Conservation (phyloP, 2,113 vertebrate species). For the Carollia perspicillata region DNA sequence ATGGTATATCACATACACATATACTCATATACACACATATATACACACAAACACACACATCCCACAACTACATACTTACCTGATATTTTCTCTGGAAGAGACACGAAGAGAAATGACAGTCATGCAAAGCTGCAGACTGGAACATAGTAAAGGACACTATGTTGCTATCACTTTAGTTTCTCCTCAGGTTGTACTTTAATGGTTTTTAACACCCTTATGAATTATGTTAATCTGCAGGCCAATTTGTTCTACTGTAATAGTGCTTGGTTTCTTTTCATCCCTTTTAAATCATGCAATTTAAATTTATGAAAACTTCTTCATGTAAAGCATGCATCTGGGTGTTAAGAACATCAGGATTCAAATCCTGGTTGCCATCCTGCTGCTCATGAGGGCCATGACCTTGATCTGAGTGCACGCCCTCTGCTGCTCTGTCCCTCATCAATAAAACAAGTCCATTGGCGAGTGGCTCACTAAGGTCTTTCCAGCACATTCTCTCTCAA, state of each 20-base stretch:
- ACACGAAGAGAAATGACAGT: constrained; percentile 19
- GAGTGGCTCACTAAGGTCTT: constrained; percentile 22
- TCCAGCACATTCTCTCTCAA: constrained; percentile 10
- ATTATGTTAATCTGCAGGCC: constrained; percentile 52
- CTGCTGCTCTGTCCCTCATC: constrained; percentile 46
- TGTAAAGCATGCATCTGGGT: neutral
- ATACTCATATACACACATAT: neutral
- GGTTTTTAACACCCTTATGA: constrained; percentile 45
- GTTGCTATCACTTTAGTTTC: neutral
- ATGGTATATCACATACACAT: neutral
- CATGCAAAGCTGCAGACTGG: neutral
- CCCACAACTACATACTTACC: neutral
- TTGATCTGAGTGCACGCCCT: constrained; percentile 37
- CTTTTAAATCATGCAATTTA: constrained; percentile 57
- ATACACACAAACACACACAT: neutral
- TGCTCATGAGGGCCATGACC: constrained; percentile 26
- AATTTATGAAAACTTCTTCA: constrained; percentile 64
- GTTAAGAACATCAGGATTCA: constrained; percentile 38
- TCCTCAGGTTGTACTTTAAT: constrained; percentile 46
- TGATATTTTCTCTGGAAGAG: neutral
- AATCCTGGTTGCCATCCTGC: neutral
- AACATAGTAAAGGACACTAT: neutral
- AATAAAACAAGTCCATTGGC: constrained; percentile 61
- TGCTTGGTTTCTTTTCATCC: constrained; percentile 57
- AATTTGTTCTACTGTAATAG: constrained; percentile 54